These are phyloP conservation scores for Cephalopterus ornatus DNA, from an alignment of 2,113 vertebrate genomes.

Conservation along the genomic window DNA sequence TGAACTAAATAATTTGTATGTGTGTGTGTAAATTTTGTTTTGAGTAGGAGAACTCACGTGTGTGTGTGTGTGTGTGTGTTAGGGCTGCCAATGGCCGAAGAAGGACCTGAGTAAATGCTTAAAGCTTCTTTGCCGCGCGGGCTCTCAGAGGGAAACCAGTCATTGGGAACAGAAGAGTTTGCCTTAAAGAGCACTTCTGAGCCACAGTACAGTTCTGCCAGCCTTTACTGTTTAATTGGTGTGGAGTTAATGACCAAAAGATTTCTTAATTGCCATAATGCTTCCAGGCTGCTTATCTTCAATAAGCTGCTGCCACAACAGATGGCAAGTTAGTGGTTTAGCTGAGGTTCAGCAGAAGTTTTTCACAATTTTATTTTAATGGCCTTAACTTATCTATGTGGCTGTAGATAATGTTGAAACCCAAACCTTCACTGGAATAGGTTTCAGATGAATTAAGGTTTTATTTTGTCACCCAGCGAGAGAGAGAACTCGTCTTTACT, in stretches of 20 bases:
- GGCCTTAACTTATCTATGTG: not conserved
- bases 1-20: not conserved
- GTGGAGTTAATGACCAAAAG: constrained; percentile 62
- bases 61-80: no score
- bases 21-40: not conserved
- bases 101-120: not conserved
- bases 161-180: not conserved
- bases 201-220: not conserved
- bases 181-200: not conserved
- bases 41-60: not conserved
- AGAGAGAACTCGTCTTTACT: not conserved
- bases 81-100: not conserved
- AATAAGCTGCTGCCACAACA: constrained; percentile 47
- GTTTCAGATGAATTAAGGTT: not conserved
- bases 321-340: constrained; percentile 55
- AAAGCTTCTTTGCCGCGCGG: not conserved
- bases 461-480: not conserved
- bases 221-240: constrained; percentile 47
- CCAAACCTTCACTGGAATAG: not conserved
- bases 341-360: constrained; percentile 14
- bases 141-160: not conserved
- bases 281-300: constrained; percentile 62
- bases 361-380: not conserved
- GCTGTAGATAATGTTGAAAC: not conserved
- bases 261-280: constrained; percentile 63